Evolutionary conservation across 2,113 vertebrate species (phyloP).

Genomic region (Hyaena hyaena): DNA sequence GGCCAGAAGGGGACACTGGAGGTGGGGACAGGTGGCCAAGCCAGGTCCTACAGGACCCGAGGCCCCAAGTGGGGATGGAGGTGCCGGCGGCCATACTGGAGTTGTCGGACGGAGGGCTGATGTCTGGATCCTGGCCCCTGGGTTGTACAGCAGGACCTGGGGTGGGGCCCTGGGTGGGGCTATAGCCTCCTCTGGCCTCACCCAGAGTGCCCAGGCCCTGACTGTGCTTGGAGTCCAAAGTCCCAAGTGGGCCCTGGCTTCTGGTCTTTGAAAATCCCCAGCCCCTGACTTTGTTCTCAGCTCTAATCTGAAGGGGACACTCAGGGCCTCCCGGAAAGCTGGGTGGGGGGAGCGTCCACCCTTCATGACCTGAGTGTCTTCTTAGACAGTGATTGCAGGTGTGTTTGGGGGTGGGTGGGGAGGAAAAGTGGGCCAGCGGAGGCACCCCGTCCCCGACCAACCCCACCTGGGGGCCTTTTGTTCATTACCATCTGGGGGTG

Average conservation of each 20-base stretch:
- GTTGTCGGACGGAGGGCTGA: neutral
- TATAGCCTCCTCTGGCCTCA: neutral
- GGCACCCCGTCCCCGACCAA: neutral
- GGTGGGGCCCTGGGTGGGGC: neutral
- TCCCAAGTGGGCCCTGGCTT: neutral
- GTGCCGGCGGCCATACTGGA: no score
- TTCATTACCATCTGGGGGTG: neutral
- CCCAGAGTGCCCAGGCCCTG: neutral
- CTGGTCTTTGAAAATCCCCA: neutral
- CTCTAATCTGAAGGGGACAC: neutral
- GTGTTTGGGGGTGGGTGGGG: no score
- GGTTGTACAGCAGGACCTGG: neutral
- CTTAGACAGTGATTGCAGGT: neutral
- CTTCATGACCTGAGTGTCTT: neutral
- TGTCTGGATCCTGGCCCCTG: neutral
- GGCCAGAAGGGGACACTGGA: accelerated
- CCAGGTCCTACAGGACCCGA: neutral
- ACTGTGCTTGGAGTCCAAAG: neutral
- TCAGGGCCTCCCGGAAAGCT: neutral
- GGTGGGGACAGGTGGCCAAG: neutral
- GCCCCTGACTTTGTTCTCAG: neutral
- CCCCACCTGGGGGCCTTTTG: neutral
- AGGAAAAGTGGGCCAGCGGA: neutral
- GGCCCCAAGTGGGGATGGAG: neutral
- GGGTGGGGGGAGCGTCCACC: neutral